Evolutionary conservation across 92 coral and sea anemone genomes (phyloP).

Genomic region (Porites lobata): DNA sequence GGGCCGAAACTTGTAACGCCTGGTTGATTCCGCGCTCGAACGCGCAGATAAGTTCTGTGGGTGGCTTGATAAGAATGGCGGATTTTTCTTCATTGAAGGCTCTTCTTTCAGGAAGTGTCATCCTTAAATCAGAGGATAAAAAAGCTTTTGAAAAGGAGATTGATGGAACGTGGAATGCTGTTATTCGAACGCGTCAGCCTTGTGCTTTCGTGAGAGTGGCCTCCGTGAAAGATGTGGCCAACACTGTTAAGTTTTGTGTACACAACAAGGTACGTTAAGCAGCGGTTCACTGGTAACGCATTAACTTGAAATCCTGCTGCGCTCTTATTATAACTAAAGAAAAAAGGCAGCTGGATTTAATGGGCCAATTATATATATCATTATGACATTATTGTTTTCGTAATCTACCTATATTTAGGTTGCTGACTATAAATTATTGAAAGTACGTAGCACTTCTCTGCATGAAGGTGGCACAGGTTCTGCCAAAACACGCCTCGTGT

Average conservation of each 20-base stretch:
- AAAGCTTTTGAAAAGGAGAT: slow-evolving; percentile 52
- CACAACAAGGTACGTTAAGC: slow-evolving; percentile 63
- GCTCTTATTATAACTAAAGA: too few relatives aligned
- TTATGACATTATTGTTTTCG: too few relatives aligned
- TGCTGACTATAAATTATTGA: too few relatives aligned
- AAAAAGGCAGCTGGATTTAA: too few relatives aligned
- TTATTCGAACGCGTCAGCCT: slow-evolving; percentile 63
- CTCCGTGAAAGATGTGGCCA: slow-evolving; percentile 69
- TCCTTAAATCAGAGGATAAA: slow-evolving; percentile 33
- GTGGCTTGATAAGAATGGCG: slow-evolving; percentile 16
- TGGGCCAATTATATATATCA: too few relatives aligned
- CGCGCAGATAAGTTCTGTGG: neutral
- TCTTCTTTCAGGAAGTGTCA: slow-evolving; percentile 47
- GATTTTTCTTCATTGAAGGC: slow-evolving; percentile 59
- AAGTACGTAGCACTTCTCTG: too few relatives aligned
- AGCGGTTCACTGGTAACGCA: neutral
- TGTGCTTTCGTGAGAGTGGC: slow-evolving; percentile 74
- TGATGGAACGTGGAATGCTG: slow-evolving; percentile 73
- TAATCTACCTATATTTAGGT: too few relatives aligned
- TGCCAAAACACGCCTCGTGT: too few relatives aligned
- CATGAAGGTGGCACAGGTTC: too few relatives aligned
- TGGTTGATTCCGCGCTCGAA: neutral
- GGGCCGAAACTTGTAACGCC: slow-evolving; percentile 3
- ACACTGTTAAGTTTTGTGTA: slow-evolving; percentile 77
- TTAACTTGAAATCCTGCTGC: slow-evolving; percentile 5